Percentiles rank a stretch among this genome's conserved stretches.
phyloP scores from a whole-genome alignment of 1,140 invertebrate species.

The Heliconius himera region DNA sequence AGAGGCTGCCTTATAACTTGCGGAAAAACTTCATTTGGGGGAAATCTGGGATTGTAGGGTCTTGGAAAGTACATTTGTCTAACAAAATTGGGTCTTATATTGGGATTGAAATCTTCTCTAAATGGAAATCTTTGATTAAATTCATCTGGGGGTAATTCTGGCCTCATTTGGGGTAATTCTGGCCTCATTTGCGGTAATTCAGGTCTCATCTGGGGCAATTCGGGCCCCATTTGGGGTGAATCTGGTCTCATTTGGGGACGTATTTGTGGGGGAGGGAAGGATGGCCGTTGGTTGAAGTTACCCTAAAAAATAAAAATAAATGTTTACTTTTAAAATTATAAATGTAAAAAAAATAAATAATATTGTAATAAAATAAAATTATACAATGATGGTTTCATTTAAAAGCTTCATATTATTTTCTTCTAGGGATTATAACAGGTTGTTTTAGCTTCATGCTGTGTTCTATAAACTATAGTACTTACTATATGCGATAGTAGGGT shows the following conservation, averaged over 20 bases:
- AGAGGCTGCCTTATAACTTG: slow-evolving; percentile 61
- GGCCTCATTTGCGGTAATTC: slow-evolving; percentile 41
- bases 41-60: slow-evolving; percentile 44
- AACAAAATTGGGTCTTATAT: slow-evolving; percentile 51
- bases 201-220: slow-evolving; percentile 36
- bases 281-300: slow-evolving; percentile 56
- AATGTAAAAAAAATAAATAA: too few relatives aligned
- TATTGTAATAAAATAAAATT: too few relatives aligned
- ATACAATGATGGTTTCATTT: too few relatives aligned
- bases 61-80: slow-evolving; percentile 52
- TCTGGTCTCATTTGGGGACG: slow-evolving; percentile 27
- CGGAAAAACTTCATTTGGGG: slow-evolving; percentile 51
- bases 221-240: slow-evolving; percentile 37
- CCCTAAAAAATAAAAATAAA: slow-evolving; percentile 52
- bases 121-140: slow-evolving; percentile 46
- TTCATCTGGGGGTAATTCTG: slow-evolving; percentile 26
- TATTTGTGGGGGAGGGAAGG: slow-evolving; percentile 59
- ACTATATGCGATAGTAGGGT: too few relatives aligned
- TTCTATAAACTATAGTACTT: too few relatives aligned
- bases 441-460: too few relatives aligned
- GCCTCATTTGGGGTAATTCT: slow-evolving; percentile 40
- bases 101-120: slow-evolving; percentile 42
- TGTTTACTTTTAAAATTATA: not conserved
- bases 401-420: too few relatives aligned
- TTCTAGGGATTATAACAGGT: too few relatives aligned